These are phyloP conservation scores for Pomacea maculata DNA, from an alignment of 1,140 invertebrate genomes.

Conservation along the genomic window DNA sequence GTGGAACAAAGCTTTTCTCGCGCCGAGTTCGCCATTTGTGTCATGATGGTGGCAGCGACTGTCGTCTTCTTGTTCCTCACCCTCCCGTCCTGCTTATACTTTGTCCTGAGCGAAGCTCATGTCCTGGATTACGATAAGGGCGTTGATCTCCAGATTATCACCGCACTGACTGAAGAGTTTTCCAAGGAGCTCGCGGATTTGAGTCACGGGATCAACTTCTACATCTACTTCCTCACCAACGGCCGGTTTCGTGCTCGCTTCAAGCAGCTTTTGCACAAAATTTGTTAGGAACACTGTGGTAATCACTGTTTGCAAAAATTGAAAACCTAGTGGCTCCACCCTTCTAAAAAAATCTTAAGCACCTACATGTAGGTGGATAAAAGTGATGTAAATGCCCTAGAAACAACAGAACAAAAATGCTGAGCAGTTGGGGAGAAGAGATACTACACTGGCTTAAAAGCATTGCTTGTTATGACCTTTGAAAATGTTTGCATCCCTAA, in stretches of 20 bases:
- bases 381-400: too few relatives aligned
- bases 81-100: constrained; percentile 23
- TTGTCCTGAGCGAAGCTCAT: constrained; percentile 2
- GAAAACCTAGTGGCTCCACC: too few relatives aligned
- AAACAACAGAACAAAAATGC: too few relatives aligned
- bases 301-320: too few relatives aligned
- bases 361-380: too few relatives aligned
- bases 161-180: constrained; percentile 12
- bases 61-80: constrained; percentile 30
- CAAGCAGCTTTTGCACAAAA: background rate
- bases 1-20: constrained; percentile 24
- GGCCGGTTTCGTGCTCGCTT: constrained; percentile 10
- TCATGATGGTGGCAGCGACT: constrained; percentile 33
- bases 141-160: background rate
- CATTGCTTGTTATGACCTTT: too few relatives aligned
- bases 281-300: too few relatives aligned
- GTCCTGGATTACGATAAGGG: too few relatives aligned
- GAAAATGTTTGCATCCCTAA: too few relatives aligned
- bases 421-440: too few relatives aligned
- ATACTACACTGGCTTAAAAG: too few relatives aligned
- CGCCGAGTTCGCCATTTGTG: constrained; percentile 39
- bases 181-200: background rate
- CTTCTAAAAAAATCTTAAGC: too few relatives aligned
- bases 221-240: constrained; percentile 23
- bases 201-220: constrained; percentile 25